phyloP scores from a whole-genome alignment of 2,113 vertebrate species.

The Fregata magnificens region DNA sequence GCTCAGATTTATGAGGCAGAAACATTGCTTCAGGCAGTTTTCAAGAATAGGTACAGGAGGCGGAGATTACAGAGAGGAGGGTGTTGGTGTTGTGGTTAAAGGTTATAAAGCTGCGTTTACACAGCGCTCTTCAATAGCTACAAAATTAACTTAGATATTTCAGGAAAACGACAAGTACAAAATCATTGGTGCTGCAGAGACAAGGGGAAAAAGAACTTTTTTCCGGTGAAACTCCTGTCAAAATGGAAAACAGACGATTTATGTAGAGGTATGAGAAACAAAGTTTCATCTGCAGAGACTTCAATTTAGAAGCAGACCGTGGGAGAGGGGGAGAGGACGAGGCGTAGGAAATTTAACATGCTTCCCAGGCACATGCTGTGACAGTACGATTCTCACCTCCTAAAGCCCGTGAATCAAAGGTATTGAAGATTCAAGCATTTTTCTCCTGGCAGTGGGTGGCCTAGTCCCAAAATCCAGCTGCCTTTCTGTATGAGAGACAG shows the following conservation, averaged over 20 bases:
- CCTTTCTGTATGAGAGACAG: slow-evolving; percentile 25
- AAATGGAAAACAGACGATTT: not conserved
- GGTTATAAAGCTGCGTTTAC: slow-evolving; percentile 27
- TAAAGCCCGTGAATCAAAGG: slow-evolving; percentile 56
- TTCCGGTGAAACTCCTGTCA: not conserved
- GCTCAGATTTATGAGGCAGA: slow-evolving; percentile 31
- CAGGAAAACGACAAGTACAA: slow-evolving; percentile 7
- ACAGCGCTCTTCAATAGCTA: not conserved
- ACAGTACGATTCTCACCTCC: slow-evolving; percentile 57
- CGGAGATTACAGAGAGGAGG: not conserved
- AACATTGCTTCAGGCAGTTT: slow-evolving; percentile 11
- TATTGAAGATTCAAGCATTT: slow-evolving; percentile 33
- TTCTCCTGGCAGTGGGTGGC: slow-evolving; percentile 46
- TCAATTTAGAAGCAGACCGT: slow-evolving; percentile 44
- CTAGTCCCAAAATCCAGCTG: slow-evolving; percentile 26
- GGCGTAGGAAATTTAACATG: slow-evolving; percentile 19
- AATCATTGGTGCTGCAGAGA: not conserved
- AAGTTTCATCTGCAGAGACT: slow-evolving; percentile 32
- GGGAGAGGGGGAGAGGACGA: not conserved
- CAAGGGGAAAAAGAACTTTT: not conserved
- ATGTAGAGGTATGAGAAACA: not conserved
- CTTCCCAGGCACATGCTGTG: slow-evolving; percentile 48
- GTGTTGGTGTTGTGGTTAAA: not conserved
- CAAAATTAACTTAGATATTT: slow-evolving; percentile 56
- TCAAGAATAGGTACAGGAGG: slow-evolving; percentile 33